These are phyloP conservation scores for Aix galericulata DNA, from an alignment of 2,113 vertebrate genomes.

Conservation along the genomic window DNA sequence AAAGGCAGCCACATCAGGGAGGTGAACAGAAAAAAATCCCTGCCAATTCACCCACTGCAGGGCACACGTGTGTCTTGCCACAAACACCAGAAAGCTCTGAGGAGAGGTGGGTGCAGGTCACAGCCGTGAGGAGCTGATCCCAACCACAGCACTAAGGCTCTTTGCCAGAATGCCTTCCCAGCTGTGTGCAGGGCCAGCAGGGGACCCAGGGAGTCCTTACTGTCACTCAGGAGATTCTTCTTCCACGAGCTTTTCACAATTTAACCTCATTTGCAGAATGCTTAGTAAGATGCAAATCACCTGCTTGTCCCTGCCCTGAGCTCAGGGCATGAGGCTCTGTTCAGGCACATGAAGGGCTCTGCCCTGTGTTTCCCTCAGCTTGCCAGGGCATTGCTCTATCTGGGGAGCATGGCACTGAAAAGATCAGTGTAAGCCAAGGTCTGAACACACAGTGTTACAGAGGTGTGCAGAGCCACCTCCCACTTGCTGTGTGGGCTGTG, in stretches of 20 bases:
- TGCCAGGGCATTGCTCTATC: not conserved
- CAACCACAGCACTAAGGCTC: accelerated
- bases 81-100: accelerated
- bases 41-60: accelerated
- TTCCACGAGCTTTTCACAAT: not conserved
- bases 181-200: not conserved
- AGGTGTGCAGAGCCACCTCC: not conserved
- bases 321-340: not conserved
- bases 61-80: not conserved
- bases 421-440: not conserved
- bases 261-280: not conserved
- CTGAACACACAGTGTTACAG: not conserved
- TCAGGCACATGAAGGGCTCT: not conserved
- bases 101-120: not conserved
- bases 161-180: not conserved
- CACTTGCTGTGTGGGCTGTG: accelerated
- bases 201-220: not conserved
- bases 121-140: not conserved
- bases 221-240: accelerated
- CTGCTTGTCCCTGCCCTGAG: not conserved
- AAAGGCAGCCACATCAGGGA: not conserved
- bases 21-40: accelerated
- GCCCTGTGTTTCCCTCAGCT: not conserved
- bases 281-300: accelerated
- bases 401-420: not conserved